Conservation (phyloP, 2,113 vertebrate species). For the Ochotona curzoniae region DNA sequence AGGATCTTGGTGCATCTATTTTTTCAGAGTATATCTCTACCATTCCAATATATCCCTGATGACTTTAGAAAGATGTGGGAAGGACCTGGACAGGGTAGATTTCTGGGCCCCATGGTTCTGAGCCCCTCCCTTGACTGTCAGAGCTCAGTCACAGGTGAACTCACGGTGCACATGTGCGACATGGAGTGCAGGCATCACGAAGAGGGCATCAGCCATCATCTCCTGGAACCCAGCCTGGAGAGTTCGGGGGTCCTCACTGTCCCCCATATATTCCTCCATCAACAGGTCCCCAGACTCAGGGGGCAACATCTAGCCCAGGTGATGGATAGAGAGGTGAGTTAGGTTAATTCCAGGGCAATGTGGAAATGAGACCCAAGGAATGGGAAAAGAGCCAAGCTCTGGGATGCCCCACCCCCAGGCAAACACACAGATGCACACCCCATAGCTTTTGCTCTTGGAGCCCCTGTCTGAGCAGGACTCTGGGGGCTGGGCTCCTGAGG, state of each 20-base stretch:
- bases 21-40: too few relatives aligned
- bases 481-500: too few relatives aligned
- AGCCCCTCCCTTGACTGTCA: background rate
- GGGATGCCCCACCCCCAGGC: too few relatives aligned
- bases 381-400: background rate
- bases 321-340: background rate
- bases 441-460: too few relatives aligned
- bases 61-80: background rate
- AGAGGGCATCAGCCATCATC: conserved; percentile 84
- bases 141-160: background rate
- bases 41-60: too few relatives aligned
- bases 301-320: conserved; percentile 32
- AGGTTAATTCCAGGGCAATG: too few relatives aligned
- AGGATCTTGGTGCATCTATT: too few relatives aligned
- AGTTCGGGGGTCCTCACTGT: conserved; percentile 80
- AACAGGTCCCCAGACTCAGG: conserved; percentile 61
- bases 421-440: too few relatives aligned
- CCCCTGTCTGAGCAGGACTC: too few relatives aligned
- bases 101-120: background rate
- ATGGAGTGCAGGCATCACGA: conserved; percentile 86
- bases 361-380: background rate
- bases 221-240: conserved; percentile 85
- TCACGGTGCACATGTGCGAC: conserved; percentile 87
- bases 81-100: background rate
- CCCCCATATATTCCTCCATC: conserved; percentile 86